Percentiles rank a stretch among this genome's conserved stretches.
These are phyloP conservation scores for Eilema griseolum DNA, from an alignment of 2,888 invertebrate genomes.

Conservation along the genomic window DNA sequence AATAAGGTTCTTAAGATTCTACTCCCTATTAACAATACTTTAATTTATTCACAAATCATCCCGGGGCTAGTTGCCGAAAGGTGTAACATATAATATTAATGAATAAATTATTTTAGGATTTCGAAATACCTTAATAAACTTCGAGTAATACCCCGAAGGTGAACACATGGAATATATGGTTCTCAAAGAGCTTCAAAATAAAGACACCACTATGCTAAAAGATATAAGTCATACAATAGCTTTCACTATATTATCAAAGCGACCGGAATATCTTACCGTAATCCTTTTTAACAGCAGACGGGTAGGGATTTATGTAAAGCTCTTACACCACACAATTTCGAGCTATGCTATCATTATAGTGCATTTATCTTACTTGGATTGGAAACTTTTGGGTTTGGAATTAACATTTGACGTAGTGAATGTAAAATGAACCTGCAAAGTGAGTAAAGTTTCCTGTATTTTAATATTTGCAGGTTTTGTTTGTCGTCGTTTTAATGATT, in stretches of 20 bases:
- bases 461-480: neutral
- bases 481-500: neutral
- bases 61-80: neutral
- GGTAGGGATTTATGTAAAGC: slow-evolving; percentile 45
- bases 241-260: slow-evolving; percentile 28
- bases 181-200: slow-evolving; percentile 24
- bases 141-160: slow-evolving; percentile 7
- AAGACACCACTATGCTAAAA: slow-evolving; percentile 35
- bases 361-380: slow-evolving; percentile 48
- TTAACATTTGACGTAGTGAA: slow-evolving; percentile 23
- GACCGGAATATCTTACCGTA: slow-evolving; percentile 42
- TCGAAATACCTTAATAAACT: slow-evolving; percentile 9
- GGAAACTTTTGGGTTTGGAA: slow-evolving; percentile 40
- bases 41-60: neutral
- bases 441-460: neutral
- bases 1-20: neutral
- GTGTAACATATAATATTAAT: slow-evolving; percentile 3
- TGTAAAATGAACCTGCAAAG: neutral
- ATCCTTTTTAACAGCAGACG: slow-evolving; percentile 53
- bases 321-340: slow-evolving; percentile 26
- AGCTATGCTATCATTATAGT: slow-evolving; percentile 42
- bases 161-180: slow-evolving; percentile 8
- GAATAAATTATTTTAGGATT: slow-evolving; percentile 10
- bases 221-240: slow-evolving; percentile 33
- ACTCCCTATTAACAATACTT: neutral